These are phyloP conservation scores for Turritopsis rubra DNA, from an alignment of 30 jellyfish, hydroid and myxozoan genomes.

Conservation along the genomic window DNA sequence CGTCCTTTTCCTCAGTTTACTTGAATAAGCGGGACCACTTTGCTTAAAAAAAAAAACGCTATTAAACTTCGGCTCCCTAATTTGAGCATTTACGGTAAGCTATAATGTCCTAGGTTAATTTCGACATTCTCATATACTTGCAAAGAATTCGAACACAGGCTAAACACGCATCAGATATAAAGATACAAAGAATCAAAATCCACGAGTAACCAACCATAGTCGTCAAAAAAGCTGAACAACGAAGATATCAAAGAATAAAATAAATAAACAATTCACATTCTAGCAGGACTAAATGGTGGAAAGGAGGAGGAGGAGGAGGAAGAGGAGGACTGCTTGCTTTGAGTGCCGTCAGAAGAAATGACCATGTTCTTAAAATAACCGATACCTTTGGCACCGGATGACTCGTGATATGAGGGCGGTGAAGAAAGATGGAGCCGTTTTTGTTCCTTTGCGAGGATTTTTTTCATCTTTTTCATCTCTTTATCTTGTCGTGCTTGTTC, in stretches of 20 bases:
- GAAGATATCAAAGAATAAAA: background rate
- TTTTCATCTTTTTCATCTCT: constrained; percentile 16
- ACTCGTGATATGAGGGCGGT: background rate
- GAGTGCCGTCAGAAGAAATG: constrained; percentile 16
- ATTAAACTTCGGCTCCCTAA: too few species aligned
- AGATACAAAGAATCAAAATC: too few species aligned
- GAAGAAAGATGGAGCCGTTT: background rate
- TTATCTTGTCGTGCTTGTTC: constrained; percentile 21
- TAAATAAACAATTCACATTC: background rate
- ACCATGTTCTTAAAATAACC: constrained; percentile 25
- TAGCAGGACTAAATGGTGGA: constrained; percentile 12
- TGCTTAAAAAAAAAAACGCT: too few species aligned
- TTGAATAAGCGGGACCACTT: too few species aligned
- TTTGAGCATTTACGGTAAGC: too few species aligned
- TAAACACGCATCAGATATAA: too few species aligned
- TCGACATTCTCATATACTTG: background rate
- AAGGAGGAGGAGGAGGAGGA: background rate
- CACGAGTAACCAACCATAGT: background rate
- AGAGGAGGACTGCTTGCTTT: background rate
- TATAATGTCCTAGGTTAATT: too few species aligned
- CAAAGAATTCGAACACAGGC: background rate
- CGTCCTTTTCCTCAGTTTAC: too few species aligned
- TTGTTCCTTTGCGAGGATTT: constrained; percentile 2
- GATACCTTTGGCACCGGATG: background rate
- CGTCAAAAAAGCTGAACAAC: background rate